Evolutionary conservation across 1,140 invertebrate species (phyloP), one percentile per base, ranked within the genome.

Genomic region (Piezodorus guildinii): DNA sequence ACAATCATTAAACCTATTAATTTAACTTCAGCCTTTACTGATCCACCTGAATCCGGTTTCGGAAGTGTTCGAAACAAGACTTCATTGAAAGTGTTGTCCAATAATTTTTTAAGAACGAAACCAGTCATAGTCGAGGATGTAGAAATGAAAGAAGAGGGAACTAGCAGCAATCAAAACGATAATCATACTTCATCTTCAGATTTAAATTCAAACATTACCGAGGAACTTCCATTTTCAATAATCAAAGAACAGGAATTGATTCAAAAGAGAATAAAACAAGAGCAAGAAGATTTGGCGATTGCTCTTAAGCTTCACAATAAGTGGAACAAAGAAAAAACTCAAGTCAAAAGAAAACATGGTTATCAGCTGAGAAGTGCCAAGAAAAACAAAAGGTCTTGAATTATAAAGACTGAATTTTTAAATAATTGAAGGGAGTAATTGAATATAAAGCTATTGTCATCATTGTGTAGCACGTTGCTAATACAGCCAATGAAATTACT

Each of bases 261-360:
- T 58, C 58, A 44, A 78, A 76, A 54, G 81, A 39, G 49, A 52
- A 52, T 74, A 19, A 69, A 74, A 30, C 75, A 77, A 27, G 62
- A 62, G 17, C 21, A 54, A 54, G 49, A 62, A 54, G 62, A 62
- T 51, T 15, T 62, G 45, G 45, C 62, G 2, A 43, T 62, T 10
- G 62, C 62, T 12, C 25, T 62, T 27, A 62, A 52, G 30, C 62
- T 62, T 27, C 62, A 62, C 16, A 44, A 30, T 62, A 34, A 62
- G 30, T 62, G 62, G 62, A 54, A 62, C 30, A 61, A 61, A 61
- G 49, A 52, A 19, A 49, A 51, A 52, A 30, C 21, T 25, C 39
- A 34, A 14, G 45, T 34, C 3, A 62, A 62, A 39, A 34, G 62
- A 34, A 51, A 52, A 62, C 62, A 62, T 19, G 43, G 25, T 17